phyloP scores from a whole-genome alignment of 23 tunicate genomes.

The Trididemnum nubilum region DNA sequence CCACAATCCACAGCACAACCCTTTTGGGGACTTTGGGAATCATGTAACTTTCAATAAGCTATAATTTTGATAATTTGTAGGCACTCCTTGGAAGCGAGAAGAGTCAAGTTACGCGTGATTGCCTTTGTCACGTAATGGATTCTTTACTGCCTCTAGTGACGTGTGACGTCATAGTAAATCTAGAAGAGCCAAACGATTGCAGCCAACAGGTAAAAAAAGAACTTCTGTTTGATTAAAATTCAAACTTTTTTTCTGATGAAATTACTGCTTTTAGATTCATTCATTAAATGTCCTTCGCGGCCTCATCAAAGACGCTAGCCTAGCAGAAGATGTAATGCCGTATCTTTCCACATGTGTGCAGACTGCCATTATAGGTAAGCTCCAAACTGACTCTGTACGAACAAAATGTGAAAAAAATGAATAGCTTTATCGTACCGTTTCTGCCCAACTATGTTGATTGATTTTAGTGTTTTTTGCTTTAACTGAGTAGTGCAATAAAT shows the following conservation, averaged over 20 bases:
- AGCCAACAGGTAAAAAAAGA: neutral
- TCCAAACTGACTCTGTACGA: neutral
- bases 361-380: constrained; percentile 55
- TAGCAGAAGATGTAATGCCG: constrained; percentile 71
- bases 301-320: constrained; percentile 67
- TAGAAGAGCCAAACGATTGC: constrained; percentile 5
- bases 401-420: too few species aligned
- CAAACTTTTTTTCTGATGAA: neutral
- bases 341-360: constrained; percentile 54
- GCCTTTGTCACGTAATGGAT: constrained; percentile 57
- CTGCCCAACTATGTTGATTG: too few species aligned
- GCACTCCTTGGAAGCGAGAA: constrained; percentile 69
- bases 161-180: constrained; percentile 23
- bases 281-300: constrained; percentile 64
- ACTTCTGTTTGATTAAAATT: neutral
- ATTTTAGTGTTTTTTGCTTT: too few species aligned
- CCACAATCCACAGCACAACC: too few species aligned
- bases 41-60: too few species aligned
- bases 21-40: too few species aligned
- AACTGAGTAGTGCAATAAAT: too few species aligned
- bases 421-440: too few species aligned
- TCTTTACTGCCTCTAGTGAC: constrained; percentile 39
- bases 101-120: constrained; percentile 23
- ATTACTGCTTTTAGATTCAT: constrained; percentile 53
- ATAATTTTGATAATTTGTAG: too few species aligned